These are phyloP conservation scores for Brienomyrus longianalis DNA, from an alignment of 2,113 vertebrate species.

Conservation along the genomic window DNA sequence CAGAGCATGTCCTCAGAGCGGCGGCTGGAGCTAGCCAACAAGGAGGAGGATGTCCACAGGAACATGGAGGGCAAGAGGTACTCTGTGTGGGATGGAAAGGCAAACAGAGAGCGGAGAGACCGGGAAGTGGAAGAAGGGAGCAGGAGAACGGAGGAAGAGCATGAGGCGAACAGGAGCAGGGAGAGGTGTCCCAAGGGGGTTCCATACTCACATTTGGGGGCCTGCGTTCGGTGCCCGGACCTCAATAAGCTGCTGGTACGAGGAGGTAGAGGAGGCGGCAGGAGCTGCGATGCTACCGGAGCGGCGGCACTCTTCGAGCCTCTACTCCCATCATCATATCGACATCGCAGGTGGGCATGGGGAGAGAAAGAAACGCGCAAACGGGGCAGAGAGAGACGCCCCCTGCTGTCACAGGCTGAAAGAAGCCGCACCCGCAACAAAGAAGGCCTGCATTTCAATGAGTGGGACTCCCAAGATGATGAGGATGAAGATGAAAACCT, in stretches of 20 bases:
- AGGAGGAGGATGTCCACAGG: constrained; percentile 38
- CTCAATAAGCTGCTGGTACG: constrained; percentile 53
- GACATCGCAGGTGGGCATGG: constrained; percentile 58
- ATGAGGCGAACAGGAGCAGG: constrained; percentile 36
- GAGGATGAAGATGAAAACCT: constrained; percentile 47
- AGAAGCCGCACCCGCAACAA: constrained; percentile 51
- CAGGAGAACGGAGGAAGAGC: constrained; percentile 16
- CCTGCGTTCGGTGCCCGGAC: constrained; percentile 30
- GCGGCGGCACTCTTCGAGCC: constrained; percentile 63
- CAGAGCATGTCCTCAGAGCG: constrained; percentile 39
- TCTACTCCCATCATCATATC: constrained; percentile 58
- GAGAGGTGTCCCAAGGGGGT: constrained; percentile 42
- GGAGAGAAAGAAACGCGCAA: constrained; percentile 53
- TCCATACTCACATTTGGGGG: constrained; percentile 43
- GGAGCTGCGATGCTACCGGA: constrained; percentile 44
- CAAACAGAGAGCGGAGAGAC: constrained; percentile 50
- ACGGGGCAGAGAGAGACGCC: constrained; percentile 57
- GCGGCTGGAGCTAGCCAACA: constrained; percentile 40
- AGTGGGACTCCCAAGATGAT: constrained; percentile 60
- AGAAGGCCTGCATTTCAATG: constrained; percentile 57
- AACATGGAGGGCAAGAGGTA: constrained; percentile 55
- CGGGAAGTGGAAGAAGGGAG: constrained; percentile 43
- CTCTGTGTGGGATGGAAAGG: constrained; percentile 59
- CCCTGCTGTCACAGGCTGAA: constrained; percentile 49
- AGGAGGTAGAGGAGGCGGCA: constrained; percentile 39